These are phyloP conservation scores for Stomatorhinus walkeri DNA, from an alignment of 2,797 vertebrate species.

Conservation along the genomic window DNA sequence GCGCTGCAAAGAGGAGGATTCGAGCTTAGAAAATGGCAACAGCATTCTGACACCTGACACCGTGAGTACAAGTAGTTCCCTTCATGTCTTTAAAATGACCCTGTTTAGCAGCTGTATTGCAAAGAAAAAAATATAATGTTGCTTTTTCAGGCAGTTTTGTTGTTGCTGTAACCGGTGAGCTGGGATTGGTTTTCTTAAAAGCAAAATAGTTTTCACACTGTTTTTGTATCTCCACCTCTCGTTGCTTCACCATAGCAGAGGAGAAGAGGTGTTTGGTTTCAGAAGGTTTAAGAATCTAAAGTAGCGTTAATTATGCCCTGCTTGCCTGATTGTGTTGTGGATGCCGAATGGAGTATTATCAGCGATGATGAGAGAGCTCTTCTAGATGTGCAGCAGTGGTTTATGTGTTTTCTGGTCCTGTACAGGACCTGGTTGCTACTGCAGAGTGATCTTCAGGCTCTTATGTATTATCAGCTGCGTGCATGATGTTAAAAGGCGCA, in stretches of 20 bases:
- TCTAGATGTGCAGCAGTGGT: background rate
- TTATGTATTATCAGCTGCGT: background rate
- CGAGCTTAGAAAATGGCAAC: constrained; percentile 42
- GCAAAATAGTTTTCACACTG: background rate
- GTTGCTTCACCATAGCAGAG: background rate
- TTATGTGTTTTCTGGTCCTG: background rate
- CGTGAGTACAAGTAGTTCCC: constrained; percentile 24
- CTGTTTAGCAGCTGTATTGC: background rate
- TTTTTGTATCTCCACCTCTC: background rate
- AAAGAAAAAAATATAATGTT: background rate
- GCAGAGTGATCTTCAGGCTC: background rate
- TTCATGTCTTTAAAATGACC: background rate
- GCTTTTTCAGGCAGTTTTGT: background rate
- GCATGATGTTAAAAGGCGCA: background rate
- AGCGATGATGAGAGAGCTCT: background rate
- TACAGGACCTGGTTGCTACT: background rate
- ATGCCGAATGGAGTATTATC: background rate
- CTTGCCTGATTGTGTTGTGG: background rate
- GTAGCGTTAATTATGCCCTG: background rate
- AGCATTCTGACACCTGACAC: constrained; percentile 55
- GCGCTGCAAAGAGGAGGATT: constrained; percentile 58
- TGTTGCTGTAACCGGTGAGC: background rate
- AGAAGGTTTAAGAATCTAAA: background rate
- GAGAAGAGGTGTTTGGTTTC: background rate
- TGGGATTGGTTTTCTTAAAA: background rate